Percentiles rank a stretch among this genome's conserved stretches.
Conservation (phyloP, 1,140 invertebrate species). For the Drosophila sulfurigaster region DNA sequence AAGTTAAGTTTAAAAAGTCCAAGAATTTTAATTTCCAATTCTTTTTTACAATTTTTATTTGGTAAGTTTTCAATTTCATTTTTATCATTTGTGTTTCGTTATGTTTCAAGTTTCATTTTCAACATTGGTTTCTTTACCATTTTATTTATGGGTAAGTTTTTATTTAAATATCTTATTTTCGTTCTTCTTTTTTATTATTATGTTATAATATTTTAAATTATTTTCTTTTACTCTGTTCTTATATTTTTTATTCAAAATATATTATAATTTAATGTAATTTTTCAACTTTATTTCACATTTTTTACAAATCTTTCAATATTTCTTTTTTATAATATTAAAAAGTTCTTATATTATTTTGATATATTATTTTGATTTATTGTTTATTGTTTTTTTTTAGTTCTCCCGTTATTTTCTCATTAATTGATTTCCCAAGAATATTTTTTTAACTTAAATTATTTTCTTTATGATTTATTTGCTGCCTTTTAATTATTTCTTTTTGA, state of each 20-base stretch:
- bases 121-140: conserved; percentile 14
- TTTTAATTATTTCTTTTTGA: conserved; percentile 1
- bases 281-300: not conserved
- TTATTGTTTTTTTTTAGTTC: not conserved
- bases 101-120: conserved; percentile 14
- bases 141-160: conserved; percentile 27
- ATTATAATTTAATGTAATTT: not conserved
- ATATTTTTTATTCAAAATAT: not conserved
- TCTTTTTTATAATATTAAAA: too few relatives aligned
- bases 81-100: conserved; percentile 10
- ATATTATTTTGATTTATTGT: too few relatives aligned
- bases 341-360: too few relatives aligned
- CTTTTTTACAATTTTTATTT: conserved; percentile 26
- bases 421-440: not conserved
- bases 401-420: not conserved
- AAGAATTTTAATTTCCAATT: not conserved
- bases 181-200: not conserved
- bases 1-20: conserved; percentile 42
- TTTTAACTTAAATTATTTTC: not conserved
- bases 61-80: conserved; percentile 22
- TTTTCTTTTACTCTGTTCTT: conserved; percentile 2
- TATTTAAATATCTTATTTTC: conserved; percentile 2
- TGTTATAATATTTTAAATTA: not conserved
- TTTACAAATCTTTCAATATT: too few relatives aligned
- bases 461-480: not conserved